Percentiles rank a stretch among this genome's conserved stretches.
phyloP scores from a whole-genome alignment of 2,888 invertebrate species.

The Leptopilina drosophilae region DNA sequence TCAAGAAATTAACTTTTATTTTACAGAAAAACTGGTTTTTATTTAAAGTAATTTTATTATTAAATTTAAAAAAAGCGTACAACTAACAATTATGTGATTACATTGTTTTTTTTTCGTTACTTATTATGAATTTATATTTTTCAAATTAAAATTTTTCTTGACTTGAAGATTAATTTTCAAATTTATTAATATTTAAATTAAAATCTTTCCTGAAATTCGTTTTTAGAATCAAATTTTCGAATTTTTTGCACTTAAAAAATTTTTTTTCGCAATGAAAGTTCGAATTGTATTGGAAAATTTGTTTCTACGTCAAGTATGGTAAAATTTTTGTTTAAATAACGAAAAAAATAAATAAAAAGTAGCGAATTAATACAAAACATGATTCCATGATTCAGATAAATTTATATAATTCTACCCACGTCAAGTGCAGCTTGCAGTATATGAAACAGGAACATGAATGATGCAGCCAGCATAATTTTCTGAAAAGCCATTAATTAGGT shows the following conservation, averaged over 20 bases:
- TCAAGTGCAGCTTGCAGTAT: background rate
- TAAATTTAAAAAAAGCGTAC: no score
- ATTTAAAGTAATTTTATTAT: no score
- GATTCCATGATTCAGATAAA: slow-evolving; percentile 3
- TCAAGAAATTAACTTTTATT: no score
- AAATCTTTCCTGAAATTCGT: no score
- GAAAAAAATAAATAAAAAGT: background rate
- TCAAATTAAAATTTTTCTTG: no score
- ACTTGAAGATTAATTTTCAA: no score
- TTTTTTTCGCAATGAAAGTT: background rate
- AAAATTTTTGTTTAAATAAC: background rate
- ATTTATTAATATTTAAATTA: no score
- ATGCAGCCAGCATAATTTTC: slow-evolving; percentile 3
- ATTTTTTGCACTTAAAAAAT: background rate
- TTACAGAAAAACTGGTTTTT: no score
- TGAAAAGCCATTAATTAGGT: background rate
- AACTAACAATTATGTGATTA: no score
- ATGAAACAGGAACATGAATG: background rate
- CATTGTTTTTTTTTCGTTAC: no score
- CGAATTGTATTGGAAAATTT: background rate
- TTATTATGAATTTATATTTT: no score
- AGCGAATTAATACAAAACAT: background rate
- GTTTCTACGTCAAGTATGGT: background rate
- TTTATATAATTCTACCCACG: background rate
- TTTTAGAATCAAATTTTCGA: no score